Conservation (phyloP, 2,797 vertebrate species). For the Mormyrus hasselquistii region DNA sequence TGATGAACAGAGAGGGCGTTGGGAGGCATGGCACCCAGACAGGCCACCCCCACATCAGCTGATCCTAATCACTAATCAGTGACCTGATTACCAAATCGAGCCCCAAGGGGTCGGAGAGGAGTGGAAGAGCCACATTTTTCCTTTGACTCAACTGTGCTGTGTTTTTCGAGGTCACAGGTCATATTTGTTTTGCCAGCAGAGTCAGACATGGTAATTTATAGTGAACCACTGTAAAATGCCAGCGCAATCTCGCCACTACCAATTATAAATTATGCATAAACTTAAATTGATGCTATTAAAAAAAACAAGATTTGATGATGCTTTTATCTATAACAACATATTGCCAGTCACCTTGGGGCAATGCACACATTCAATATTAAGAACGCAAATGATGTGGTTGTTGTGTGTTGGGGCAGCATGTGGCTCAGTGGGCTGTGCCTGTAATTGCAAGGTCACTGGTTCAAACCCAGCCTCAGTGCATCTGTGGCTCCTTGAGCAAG, state of each 20-base stretch:
- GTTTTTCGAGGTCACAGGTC: neutral
- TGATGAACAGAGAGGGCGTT: neutral
- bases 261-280: neutral
- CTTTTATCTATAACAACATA: neutral
- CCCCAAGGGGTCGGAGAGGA: neutral
- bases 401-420: neutral
- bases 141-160: neutral
- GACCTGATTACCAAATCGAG: neutral
- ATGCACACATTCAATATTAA: neutral
- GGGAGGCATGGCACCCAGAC: neutral
- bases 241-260: neutral
- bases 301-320: neutral
- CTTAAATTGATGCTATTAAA: constrained; percentile 1
- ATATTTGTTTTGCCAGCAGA: neutral
- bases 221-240: neutral
- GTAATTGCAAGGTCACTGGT: too few relatives aligned
- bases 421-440: too few relatives aligned
- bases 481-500: too few relatives aligned
- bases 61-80: neutral
- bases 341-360: neutral
- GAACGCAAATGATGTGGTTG: neutral
- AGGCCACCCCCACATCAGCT: neutral
- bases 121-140: neutral
- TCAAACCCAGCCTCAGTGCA: too few relatives aligned
- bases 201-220: neutral